Base-by-base conservation (phyloP, 2,113 vertebrate genomes). In the Cynoglossus semilaevis region DNA sequence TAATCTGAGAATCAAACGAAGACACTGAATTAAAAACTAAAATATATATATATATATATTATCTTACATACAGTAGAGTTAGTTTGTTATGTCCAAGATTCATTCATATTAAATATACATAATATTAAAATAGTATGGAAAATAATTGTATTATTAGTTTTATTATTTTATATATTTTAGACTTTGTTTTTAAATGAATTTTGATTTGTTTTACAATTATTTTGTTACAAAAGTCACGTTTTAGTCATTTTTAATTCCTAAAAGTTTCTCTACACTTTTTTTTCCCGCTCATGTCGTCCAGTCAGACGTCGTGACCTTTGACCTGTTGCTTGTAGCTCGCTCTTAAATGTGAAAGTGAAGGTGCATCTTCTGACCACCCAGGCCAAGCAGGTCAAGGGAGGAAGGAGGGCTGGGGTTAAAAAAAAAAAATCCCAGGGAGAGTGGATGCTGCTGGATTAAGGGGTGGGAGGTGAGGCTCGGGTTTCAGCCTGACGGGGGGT, bases 401-500 rank as follows among this genome's bases (percentile, higher is more conserved):
- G 76, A 81, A 82, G 75, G 73, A 76, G 66, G 76, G 75, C 49
- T 70, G 41, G 75, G 58, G 68, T 67, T 68, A n/a, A n/a, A n/a
- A n/a, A 0, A 85, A 73, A 85, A 67, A 64, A 66, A 49, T 60
- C 47, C 75, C 74, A 67, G 78, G 67, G 80, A 80, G 83, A 66
- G 78, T 81, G 48, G 62, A 72, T 72, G 80, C 72, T 71, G 70
- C 49, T 59, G 67, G 51, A 80, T 61, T 62, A 76, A 87, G 87
- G 90, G 87, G 87, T 86, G 86, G 89, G 86, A 74, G 71, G 67
- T 62, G 52, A 63, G 81, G 81, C 85, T 93, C 92, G 66, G 86
- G 83, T 94, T 93, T 90, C 93, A 92, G 80, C 88, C 56, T 76
- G 22, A 87, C 82, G 87, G 91, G 93, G 91, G 92, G 90, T 91